Evolutionary conservation across 2,888 invertebrate species (phyloP), one percentile per base, ranked within the genome.

Genomic region (Branchellion lobata): DNA sequence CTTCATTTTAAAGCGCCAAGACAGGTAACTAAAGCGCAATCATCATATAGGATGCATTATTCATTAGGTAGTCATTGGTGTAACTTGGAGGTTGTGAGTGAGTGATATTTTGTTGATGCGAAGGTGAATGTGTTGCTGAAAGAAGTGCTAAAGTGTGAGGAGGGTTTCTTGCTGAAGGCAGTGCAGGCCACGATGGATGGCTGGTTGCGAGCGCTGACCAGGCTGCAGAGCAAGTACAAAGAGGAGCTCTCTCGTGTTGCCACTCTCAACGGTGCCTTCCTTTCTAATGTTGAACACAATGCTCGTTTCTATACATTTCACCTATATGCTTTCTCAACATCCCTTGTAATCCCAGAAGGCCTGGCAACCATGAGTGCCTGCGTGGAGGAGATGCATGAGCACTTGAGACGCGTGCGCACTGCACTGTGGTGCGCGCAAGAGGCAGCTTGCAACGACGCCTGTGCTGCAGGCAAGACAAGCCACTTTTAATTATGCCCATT

Each of bases 201-300:
- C 83, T 93, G 93, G 92, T 89, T 92, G 79, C 91, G 91, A 83
- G 91, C 92, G 0, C 92, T 93, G 74, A 91, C 91, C 51, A 90
- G 90, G 79, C 92, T 93, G 57, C 92, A 93, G 85, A 91, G 91
- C 21, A 90, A 92, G 68, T 88, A 93, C 1, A 90, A 92, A 74
- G 90, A 92, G 79, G 93, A 93, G 86, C 90, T 93, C 71, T 89
- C 90, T 34, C 90, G 91, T n/a, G n/a, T n/a, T n/a, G n/a, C n/a
- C n/a, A n/a, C n/a, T n/a, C n/a, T n/a, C 84, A 90, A 89, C 61
- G 89, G 89, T 82, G 90, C 90, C 84, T 86, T 90, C 18, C 18
- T 18, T 47, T 8, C 47, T 47, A 47, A 18, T 47, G 8, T 47
- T 61, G 90, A 90, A 81, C 85, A 87, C 76, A 87, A 86, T 81